Percentiles rank a stretch among this genome's conserved stretches.
These are phyloP conservation scores for Illadopsis cleaveri DNA, from an alignment of 2,113 vertebrate species.

Conservation along the genomic window DNA sequence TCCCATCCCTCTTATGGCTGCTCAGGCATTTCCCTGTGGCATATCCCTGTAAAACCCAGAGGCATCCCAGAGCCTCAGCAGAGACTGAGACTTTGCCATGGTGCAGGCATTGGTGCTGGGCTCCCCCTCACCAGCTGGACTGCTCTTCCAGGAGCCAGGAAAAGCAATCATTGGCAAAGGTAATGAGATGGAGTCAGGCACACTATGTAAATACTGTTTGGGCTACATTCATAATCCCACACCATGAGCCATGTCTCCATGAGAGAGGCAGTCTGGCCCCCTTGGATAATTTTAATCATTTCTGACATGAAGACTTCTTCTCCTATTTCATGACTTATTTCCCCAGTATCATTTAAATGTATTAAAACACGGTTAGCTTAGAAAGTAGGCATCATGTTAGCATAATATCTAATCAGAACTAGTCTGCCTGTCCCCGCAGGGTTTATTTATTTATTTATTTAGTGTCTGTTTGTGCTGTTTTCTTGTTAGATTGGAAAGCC, in stretches of 20 bases:
- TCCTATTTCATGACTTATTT: slow-evolving; percentile 63
- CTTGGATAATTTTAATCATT: slow-evolving; percentile 63
- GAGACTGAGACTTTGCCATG: not conserved
- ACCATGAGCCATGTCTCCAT: not conserved
- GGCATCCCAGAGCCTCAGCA: not conserved
- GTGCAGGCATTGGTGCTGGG: not conserved
- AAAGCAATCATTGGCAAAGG: not conserved
- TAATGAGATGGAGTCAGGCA: not conserved
- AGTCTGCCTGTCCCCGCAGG: slow-evolving; percentile 67
- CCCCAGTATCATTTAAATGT: slow-evolving; percentile 69
- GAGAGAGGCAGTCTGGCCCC: not conserved
- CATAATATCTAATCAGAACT: slow-evolving; percentile 78
- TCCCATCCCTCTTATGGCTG: rapidly evolving
- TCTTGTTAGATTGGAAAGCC: slow-evolving; percentile 72
- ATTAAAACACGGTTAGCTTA: slow-evolving; percentile 73
- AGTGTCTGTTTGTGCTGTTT: slow-evolving; percentile 73
- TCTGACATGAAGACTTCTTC: slow-evolving; percentile 59
- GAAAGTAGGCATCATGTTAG: slow-evolving; percentile 72
- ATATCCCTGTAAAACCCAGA: not conserved
- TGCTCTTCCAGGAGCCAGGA: not conserved
- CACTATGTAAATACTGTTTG: not conserved
- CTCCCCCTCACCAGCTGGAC: not conserved
- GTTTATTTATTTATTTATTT: slow-evolving; percentile 77
- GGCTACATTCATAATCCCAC: not conserved
- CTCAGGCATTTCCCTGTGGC: not conserved